Evolutionary conservation across 2,797 vertebrate genomes (phyloP).

Genomic region (Hoplostethus mediterraneus): DNA sequence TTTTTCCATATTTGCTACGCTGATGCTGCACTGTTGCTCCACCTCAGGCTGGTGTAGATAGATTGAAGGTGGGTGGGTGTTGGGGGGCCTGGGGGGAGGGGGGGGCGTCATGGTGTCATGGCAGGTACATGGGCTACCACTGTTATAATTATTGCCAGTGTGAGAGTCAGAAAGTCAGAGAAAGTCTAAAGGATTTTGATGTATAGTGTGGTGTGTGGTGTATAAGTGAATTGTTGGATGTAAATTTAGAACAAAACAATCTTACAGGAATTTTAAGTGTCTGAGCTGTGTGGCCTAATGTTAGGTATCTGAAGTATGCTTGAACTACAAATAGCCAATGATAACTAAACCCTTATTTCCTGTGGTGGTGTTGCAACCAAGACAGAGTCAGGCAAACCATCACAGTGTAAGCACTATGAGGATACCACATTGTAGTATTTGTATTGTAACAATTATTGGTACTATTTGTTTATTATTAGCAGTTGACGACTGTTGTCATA

Average conservation of each 20-base stretch:
- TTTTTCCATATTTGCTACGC: background rate
- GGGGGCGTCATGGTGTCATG: too few species aligned
- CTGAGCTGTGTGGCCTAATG: slow-evolving; percentile 9
- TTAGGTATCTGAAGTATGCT: slow-evolving; percentile 29
- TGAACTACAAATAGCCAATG: slow-evolving; percentile 39
- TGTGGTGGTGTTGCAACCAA: background rate
- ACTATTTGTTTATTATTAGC: too few species aligned
- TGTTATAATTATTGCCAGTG: too few species aligned
- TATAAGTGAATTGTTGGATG: slow-evolving; percentile 5
- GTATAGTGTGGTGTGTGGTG: background rate
- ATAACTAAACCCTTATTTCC: slow-evolving; percentile 11
- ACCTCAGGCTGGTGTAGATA: background rate
- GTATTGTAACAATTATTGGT: too few species aligned
- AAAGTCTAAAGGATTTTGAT: background rate
- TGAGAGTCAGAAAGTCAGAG: background rate
- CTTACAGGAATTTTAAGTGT: background rate
- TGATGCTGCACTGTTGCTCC: background rate
- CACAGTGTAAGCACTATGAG: slow-evolving; percentile 1
- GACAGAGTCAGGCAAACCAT: background rate
- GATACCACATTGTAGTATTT: background rate
- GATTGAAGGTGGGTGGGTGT: too few species aligned
- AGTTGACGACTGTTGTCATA: background rate
- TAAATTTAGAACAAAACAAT: slow-evolving; percentile 36
- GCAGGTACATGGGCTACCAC: too few species aligned
- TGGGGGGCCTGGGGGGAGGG: too few species aligned